Conservation (phyloP, 2,888 invertebrate species). For the Metallyticus violacea region DNA sequence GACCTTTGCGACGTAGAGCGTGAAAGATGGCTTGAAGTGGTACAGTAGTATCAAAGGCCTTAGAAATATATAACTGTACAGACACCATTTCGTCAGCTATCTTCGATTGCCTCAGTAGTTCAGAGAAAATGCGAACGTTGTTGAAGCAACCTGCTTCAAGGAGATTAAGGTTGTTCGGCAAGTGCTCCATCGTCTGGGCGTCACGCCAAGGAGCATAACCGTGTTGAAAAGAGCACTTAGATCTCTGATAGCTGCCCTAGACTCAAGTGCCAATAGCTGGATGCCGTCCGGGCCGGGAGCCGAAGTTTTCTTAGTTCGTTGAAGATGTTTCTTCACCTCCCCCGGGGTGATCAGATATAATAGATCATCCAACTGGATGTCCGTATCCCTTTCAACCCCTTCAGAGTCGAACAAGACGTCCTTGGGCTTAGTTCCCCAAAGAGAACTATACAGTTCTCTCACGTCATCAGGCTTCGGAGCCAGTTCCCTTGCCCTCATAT, state of each 20-base stretch:
- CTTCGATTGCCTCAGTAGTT: conserved; percentile 17
- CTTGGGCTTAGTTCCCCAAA: conserved; percentile 37
- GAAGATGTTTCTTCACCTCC: too few relatives aligned
- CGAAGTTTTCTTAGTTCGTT: too few relatives aligned
- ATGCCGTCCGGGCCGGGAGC: neutral
- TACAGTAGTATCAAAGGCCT: conserved; percentile 38
- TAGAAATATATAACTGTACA: conserved; percentile 32
- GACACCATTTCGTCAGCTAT: conserved; percentile 21
- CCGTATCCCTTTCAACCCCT: neutral
- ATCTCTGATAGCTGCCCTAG: neutral
- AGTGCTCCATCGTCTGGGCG: neutral
- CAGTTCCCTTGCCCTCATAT: neutral
- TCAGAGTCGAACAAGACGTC: too few relatives aligned
- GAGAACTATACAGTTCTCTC: conserved; percentile 34
- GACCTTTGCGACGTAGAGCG: neutral
- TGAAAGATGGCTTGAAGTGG: conserved; percentile 30
- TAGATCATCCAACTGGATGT: too few relatives aligned
- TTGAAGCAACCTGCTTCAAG: conserved; percentile 36
- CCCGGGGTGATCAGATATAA: too few relatives aligned
- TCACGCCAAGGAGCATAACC: neutral
- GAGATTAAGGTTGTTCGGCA: conserved; percentile 40
- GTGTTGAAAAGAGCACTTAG: neutral
- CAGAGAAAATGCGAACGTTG: conserved; percentile 25
- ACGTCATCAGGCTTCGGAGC: conserved; percentile 28
- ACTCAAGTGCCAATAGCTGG: too few relatives aligned